These are phyloP conservation scores for Otis tarda DNA, from an alignment of 2,113 vertebrate species.

Conservation along the genomic window DNA sequence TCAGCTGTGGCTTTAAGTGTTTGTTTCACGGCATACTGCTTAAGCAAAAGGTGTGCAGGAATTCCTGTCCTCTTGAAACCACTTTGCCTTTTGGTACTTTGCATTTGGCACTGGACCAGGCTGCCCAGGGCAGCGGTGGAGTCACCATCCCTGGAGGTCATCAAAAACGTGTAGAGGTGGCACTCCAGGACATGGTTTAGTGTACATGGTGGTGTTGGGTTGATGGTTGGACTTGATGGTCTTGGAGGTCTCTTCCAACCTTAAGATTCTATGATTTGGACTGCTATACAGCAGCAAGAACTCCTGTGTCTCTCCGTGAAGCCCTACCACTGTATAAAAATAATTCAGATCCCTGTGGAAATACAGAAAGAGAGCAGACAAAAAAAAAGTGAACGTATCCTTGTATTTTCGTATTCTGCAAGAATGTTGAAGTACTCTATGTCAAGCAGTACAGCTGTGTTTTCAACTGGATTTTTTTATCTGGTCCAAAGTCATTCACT, in stretches of 20 bases:
- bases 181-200: too few relatives aligned
- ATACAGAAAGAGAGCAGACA: background rate
- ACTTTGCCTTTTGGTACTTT: background rate
- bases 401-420: background rate
- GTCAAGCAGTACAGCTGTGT: background rate
- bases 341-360: background rate
- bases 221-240: too few relatives aligned
- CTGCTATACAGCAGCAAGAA: background rate
- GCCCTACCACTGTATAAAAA: background rate
- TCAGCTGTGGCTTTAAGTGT: background rate
- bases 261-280: too few relatives aligned
- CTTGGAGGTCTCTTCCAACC: too few relatives aligned
- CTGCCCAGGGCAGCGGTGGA: too few relatives aligned
- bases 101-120: background rate
- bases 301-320: background rate
- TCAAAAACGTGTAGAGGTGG: too few relatives aligned
- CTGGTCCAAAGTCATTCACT: background rate
- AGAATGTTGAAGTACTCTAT: background rate
- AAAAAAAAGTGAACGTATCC: background rate
- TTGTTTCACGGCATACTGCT: background rate
- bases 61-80: background rate
- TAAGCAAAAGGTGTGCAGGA: background rate
- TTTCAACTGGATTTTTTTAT: background rate
- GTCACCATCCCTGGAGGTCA: too few relatives aligned
- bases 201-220: too few relatives aligned